A percentile compares a stretch with the other conserved stretches of the same genome.
Conservation (phyloP, 2,888 invertebrate species). For the Dasysyrphus tricinctus region DNA sequence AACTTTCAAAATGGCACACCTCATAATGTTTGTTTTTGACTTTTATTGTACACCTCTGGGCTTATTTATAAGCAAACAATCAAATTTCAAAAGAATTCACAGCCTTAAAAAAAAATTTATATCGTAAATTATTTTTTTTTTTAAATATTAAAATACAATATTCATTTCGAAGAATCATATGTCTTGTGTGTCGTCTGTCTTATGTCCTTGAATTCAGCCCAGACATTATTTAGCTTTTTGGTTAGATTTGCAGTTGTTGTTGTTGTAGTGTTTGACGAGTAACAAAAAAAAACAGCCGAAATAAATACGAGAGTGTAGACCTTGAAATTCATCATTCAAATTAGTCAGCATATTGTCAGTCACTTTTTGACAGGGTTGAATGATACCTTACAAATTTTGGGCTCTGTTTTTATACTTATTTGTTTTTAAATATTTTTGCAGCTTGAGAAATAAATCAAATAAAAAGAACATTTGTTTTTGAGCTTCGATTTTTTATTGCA, state of each 20-base stretch:
- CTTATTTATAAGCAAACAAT: background rate
- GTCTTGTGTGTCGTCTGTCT: background rate
- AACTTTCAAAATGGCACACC: background rate
- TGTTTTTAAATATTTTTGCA: background rate
- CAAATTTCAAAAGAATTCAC: slow-evolving; percentile 42
- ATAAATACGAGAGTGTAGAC: slow-evolving; percentile 24
- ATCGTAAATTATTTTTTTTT: slow-evolving; percentile 28
- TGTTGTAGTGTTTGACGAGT: background rate
- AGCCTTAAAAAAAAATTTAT: background rate
- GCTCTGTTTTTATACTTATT: background rate
- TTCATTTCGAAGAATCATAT: slow-evolving; percentile 32
- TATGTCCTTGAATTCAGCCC: slow-evolving; percentile 59
- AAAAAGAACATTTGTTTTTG: no score
- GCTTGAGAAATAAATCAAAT: no score
- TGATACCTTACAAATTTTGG: slow-evolving; percentile 25
- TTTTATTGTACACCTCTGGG: background rate
- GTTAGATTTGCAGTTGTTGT: background rate
- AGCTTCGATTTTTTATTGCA: background rate
- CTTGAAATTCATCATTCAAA: slow-evolving; percentile 59
- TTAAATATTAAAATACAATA: background rate
- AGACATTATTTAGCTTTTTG: slow-evolving; percentile 56
- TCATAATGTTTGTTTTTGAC: background rate
- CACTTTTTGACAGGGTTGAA: slow-evolving; percentile 28
- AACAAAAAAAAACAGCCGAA: background rate
- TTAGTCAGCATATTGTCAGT: slow-evolving; percentile 67